phyloP scores from a whole-genome alignment of 2,113 vertebrate species.

The Lutjanus erythropterus region DNA sequence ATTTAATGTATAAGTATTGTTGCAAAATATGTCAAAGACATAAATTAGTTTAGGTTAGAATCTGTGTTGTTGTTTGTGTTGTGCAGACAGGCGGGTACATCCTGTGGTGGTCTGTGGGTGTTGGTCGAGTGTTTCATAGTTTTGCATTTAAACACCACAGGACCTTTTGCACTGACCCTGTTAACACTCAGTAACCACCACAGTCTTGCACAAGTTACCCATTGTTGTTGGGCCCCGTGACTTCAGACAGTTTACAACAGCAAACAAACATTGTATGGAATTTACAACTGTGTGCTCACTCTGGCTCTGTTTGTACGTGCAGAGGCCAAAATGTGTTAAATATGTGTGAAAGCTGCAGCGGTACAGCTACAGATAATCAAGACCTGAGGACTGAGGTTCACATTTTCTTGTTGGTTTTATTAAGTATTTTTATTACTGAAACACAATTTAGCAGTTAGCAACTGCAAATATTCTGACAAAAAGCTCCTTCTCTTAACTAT shows the following conservation, averaged over 20 bases:
- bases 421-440: neutral
- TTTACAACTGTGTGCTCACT: conserved; percentile 44
- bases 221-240: conserved; percentile 52
- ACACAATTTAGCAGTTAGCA: neutral
- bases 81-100: neutral
- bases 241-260: conserved; percentile 44
- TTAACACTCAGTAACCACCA: conserved; percentile 56
- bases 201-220: conserved; percentile 54
- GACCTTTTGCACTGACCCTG: conserved; percentile 23
- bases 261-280: conserved; percentile 25
- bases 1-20: neutral
- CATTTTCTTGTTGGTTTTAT: neutral
- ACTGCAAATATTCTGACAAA: neutral
- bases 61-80: neutral
- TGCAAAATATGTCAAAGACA: neutral
- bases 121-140: conserved; percentile 25
- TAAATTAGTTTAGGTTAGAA: neutral
- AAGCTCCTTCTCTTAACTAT: neutral
- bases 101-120: neutral
- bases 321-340: neutral
- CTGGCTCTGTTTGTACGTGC: neutral
- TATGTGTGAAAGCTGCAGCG: neutral
- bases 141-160: conserved; percentile 5
- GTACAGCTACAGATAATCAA: neutral
- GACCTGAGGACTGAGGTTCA: neutral